These are phyloP conservation scores for Cotesia glomerata DNA, from an alignment of 1,140 invertebrate species.

Conservation along the genomic window DNA sequence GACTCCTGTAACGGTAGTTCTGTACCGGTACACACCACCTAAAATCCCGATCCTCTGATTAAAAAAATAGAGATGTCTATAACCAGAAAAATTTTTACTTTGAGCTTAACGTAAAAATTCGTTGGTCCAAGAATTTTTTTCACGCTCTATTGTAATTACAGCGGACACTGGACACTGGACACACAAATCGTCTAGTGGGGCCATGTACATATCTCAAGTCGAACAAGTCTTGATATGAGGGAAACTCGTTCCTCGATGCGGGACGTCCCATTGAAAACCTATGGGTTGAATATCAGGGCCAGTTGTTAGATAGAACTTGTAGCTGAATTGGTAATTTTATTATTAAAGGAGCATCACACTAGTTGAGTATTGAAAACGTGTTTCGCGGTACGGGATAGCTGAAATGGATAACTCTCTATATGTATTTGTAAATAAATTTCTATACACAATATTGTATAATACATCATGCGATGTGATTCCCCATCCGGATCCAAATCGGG, in stretches of 20 bases:
- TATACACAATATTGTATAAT: no score
- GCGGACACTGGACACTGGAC: no score
- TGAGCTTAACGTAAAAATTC: no score
- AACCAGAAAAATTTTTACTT: no score
- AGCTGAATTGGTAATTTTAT: constrained; percentile 27
- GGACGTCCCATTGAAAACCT: constrained; percentile 28
- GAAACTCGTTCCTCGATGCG: constrained; percentile 27
- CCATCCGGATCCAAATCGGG: constrained; percentile 3
- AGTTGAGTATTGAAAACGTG: constrained; percentile 44
- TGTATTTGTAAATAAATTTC: neutral
- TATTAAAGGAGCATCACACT: constrained; percentile 17
- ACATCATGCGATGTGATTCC: neutral
- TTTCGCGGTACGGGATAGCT: constrained; percentile 50
- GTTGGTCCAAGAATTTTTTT: no score
- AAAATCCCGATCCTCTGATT: no score
- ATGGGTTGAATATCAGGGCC: constrained; percentile 24
- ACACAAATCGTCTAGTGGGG: no score
- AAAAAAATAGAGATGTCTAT: no score
- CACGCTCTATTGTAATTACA: no score
- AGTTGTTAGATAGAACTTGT: constrained; percentile 23
- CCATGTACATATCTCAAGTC: no score
- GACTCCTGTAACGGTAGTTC: no score
- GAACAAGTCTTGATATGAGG: neutral
- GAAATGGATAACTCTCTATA: constrained; percentile 20
- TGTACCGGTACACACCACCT: no score